These are phyloP conservation scores for Tadarida brasiliensis DNA, from an alignment of 2,797 vertebrate genomes.

Conservation along the genomic window DNA sequence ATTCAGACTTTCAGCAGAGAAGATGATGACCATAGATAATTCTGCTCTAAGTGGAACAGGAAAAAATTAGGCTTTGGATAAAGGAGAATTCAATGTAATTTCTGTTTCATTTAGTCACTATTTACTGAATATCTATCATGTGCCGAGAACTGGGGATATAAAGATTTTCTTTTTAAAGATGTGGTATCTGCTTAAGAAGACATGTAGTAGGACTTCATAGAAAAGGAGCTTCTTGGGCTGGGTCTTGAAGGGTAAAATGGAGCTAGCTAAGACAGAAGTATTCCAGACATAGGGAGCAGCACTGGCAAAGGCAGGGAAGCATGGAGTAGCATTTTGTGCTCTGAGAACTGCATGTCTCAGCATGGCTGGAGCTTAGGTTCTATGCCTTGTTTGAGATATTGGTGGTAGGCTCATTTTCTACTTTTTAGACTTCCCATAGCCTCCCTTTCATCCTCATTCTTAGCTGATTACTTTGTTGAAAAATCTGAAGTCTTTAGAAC, in stretches of 20 bases:
- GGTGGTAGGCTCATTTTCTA: background rate
- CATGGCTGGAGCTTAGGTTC: background rate
- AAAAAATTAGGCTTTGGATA: conserved; percentile 1
- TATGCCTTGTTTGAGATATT: background rate
- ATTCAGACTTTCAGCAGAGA: background rate
- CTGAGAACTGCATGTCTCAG: background rate
- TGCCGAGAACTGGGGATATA: background rate
- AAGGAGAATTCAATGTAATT: background rate
- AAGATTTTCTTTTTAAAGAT: background rate
- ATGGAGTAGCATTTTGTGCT: background rate
- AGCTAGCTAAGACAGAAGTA: background rate
- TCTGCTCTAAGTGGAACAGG: conserved; percentile 27
- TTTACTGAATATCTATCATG: background rate
- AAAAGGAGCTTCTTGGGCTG: background rate
- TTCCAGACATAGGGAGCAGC: background rate
- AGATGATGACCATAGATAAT: background rate
- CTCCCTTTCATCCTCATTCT: background rate
- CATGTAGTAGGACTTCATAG: background rate
- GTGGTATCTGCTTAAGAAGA: background rate
- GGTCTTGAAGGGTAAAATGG: background rate
- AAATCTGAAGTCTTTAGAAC: background rate
- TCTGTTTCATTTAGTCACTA: background rate
- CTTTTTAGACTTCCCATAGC: background rate
- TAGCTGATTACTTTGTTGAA: background rate
- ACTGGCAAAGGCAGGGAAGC: background rate